These are phyloP conservation scores for Sipha flava DNA, from an alignment of 1,140 invertebrate genomes.

Conservation along the genomic window DNA sequence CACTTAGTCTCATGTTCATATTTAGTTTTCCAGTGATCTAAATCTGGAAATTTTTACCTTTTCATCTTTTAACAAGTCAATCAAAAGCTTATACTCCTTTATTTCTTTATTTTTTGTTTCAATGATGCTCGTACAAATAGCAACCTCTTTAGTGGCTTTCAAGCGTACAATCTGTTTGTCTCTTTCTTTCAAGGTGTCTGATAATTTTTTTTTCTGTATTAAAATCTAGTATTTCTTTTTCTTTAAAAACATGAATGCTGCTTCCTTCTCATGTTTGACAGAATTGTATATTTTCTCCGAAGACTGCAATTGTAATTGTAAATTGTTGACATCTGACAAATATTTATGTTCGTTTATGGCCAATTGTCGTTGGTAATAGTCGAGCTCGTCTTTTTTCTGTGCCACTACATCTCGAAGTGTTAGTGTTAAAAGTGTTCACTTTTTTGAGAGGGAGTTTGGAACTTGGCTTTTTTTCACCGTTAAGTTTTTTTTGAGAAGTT, in stretches of 20 bases:
- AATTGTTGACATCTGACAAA: neutral
- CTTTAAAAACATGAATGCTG: neutral
- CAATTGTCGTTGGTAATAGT: neutral
- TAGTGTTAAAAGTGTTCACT: no score
- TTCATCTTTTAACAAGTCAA: neutral
- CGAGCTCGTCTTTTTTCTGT: neutral
- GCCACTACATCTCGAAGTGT: neutral
- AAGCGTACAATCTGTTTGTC: neutral
- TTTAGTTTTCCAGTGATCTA: neutral
- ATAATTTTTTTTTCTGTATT: neutral
- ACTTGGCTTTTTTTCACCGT: no score
- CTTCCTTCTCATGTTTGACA: neutral
- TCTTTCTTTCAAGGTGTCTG: neutral
- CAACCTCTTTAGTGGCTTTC: neutral
- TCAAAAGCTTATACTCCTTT: neutral
- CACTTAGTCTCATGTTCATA: neutral
- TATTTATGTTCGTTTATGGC: neutral
- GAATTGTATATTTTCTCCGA: neutral
- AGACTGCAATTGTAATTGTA: neutral
- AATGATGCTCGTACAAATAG: neutral
- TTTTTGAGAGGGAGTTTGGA: no score
- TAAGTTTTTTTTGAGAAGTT: no score
- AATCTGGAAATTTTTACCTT: neutral
- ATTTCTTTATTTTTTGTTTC: neutral
- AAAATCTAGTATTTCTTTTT: neutral